These are phyloP conservation scores for Drosophila ustulata DNA, from an alignment of 2,888 invertebrate genomes.

Conservation along the genomic window DNA sequence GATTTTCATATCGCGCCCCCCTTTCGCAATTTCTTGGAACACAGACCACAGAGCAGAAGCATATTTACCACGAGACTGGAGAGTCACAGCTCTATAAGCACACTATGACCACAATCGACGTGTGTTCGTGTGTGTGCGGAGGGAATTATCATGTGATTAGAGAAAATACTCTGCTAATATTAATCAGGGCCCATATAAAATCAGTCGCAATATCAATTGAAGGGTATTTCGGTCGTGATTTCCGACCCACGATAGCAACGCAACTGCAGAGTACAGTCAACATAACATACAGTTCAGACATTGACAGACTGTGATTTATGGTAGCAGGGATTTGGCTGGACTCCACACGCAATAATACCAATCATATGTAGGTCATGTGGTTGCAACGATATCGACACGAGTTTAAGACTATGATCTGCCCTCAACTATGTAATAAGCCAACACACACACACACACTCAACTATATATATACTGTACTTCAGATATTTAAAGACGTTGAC, in stretches of 20 bases:
- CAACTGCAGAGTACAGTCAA: background rate
- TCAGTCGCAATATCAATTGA: constrained; percentile 74
- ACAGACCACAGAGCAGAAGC: constrained; percentile 21
- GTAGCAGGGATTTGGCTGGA: constrained; percentile 38
- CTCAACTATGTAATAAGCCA: constrained; percentile 16
- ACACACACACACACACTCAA: background rate
- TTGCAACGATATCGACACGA: constrained; percentile 24
- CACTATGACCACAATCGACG: constrained; percentile 25
- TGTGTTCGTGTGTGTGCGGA: constrained; percentile 21
- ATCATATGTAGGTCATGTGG: constrained; percentile 64
- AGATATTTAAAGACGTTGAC: constrained; percentile 12
- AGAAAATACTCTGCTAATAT: constrained; percentile 68
- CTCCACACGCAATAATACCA: background rate
- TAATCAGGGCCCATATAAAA: constrained; percentile 73
- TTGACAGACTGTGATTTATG: constrained; percentile 50
- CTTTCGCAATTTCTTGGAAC: constrained; percentile 40
- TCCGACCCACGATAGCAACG: constrained; percentile 41
- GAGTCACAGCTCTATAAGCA: constrained; percentile 8
- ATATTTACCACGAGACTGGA: constrained; percentile 25
- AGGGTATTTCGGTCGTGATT: constrained; percentile 75
- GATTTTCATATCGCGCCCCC: constrained; percentile 69
- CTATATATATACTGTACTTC: background rate
- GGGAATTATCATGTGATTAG: constrained; percentile 79
- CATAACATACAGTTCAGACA: constrained; percentile 1
- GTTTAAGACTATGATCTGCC: constrained; percentile 45